These are phyloP conservation scores for Brachionus paranguensis DNA, from an alignment of 1,140 invertebrate species.

Conservation along the genomic window DNA sequence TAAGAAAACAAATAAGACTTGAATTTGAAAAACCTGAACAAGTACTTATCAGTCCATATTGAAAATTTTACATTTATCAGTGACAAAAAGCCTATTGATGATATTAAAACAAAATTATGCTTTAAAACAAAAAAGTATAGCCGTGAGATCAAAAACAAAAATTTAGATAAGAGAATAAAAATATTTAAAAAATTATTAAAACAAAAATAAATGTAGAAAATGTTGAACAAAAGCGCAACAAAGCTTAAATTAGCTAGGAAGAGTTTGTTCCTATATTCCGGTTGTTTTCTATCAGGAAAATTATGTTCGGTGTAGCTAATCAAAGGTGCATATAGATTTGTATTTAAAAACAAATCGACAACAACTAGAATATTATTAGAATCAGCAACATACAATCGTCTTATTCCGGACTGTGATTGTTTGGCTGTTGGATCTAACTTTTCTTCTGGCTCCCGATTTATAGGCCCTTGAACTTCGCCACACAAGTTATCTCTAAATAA, in stretches of 20 bases:
- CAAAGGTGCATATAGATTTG: not conserved
- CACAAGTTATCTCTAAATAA: not conserved
- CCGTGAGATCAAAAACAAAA: not conserved
- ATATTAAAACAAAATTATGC: not conserved
- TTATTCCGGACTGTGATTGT: constrained; percentile 72
- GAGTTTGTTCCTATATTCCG: not conserved
- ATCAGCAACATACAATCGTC: constrained; percentile 76
- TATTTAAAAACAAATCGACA: constrained; percentile 25
- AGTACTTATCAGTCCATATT: not conserved
- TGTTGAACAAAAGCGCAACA: not conserved
- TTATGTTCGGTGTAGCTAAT: not conserved
- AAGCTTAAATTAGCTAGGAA: not conserved
- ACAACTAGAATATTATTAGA: constrained; percentile 24
- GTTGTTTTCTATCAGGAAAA: not conserved
- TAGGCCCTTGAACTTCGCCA: constrained; percentile 74
- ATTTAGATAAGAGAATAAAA: not conserved
- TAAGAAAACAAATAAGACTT: not conserved
- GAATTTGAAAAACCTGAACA: not conserved
- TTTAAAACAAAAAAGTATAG: not conserved
- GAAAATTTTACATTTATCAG: not conserved
- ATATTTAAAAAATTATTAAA: constrained; percentile 22
- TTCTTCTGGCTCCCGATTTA: constrained; percentile 89
- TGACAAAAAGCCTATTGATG: not conserved
- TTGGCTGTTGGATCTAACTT: constrained; percentile 63
- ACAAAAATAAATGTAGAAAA: constrained; percentile 5